Conservation (phyloP, 2,113 vertebrate genomes). For the Illadopsis cleaveri region DNA sequence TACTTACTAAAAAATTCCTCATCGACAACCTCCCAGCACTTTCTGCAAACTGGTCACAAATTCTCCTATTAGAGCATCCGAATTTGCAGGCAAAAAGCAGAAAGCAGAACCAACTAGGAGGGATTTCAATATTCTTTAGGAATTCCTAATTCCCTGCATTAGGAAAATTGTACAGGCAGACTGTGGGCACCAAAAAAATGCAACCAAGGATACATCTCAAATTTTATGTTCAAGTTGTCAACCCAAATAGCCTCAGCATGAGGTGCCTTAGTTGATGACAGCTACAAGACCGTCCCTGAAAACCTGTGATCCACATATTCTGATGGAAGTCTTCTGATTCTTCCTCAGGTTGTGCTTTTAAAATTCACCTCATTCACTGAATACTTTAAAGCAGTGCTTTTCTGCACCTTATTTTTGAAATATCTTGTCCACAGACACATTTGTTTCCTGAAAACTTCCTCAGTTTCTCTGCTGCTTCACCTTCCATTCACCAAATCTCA, state of each 20-base stretch:
- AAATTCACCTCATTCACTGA: not conserved
- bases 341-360: not conserved
- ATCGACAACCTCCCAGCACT: not conserved
- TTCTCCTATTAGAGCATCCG: fast-evolving
- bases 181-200: not conserved
- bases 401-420: not conserved
- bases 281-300: not conserved
- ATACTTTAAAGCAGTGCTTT: not conserved
- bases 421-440: not conserved
- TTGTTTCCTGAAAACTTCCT: not conserved
- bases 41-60: not conserved
- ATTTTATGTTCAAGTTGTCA: not conserved
- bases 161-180: not conserved
- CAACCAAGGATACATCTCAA: not conserved
- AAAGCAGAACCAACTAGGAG: not conserved
- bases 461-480: not conserved
- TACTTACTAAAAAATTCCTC: not conserved
- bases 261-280: not conserved
- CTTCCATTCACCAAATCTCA: not conserved
- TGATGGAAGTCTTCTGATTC: not conserved
- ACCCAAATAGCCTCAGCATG: not conserved
- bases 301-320: not conserved
- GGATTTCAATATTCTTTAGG: not conserved
- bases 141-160: not conserved
- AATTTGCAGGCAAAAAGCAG: not conserved